A percentile compares a stretch with the other conserved stretches of the same genome.
Conservation (phyloP, 2,888 invertebrate species). For the Esperia sulphurella region DNA sequence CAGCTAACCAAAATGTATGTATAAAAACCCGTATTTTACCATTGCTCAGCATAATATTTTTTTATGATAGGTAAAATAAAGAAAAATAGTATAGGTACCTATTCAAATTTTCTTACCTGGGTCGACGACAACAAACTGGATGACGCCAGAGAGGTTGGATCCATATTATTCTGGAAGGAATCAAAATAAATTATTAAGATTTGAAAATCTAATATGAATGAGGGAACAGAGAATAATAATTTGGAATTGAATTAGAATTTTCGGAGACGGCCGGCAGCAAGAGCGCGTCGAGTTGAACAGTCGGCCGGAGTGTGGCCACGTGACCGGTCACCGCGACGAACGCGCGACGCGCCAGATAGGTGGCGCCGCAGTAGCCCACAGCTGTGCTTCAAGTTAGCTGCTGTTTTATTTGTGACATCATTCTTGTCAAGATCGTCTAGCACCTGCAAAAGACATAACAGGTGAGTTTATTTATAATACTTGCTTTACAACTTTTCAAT, state of each 20-base stretch:
- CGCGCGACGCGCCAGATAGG: constrained; percentile 7
- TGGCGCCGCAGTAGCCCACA: constrained; percentile 11
- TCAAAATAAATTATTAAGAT: constrained; percentile 25
- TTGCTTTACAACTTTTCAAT: constrained; percentile 13
- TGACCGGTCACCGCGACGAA: constrained; percentile 22
- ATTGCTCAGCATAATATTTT: too few species aligned
- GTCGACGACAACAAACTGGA: not conserved
- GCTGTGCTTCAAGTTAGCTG: constrained; percentile 5
- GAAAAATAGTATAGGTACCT: not conserved
- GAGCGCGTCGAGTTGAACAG: constrained; percentile 26
- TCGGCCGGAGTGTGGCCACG: constrained; percentile 35
- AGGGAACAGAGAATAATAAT: constrained; percentile 18
- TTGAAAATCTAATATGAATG: constrained; percentile 18
- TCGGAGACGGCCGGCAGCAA: constrained; percentile 11
- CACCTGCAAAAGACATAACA: constrained; percentile 18
- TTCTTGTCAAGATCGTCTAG: constrained; percentile 18
- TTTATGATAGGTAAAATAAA: not conserved
- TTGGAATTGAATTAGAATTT: constrained; percentile 29
- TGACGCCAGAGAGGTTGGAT: constrained; percentile 12
- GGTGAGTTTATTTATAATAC: constrained; percentile 26
- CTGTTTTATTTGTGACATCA: constrained; percentile 20
- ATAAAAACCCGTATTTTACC: too few species aligned
- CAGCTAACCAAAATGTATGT: too few species aligned
- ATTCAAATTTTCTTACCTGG: constrained; percentile 5
- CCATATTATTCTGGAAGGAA: constrained; percentile 17